Conservation (phyloP, 2,797 vertebrate genomes). For the Lutjanus campechanus region DNA sequence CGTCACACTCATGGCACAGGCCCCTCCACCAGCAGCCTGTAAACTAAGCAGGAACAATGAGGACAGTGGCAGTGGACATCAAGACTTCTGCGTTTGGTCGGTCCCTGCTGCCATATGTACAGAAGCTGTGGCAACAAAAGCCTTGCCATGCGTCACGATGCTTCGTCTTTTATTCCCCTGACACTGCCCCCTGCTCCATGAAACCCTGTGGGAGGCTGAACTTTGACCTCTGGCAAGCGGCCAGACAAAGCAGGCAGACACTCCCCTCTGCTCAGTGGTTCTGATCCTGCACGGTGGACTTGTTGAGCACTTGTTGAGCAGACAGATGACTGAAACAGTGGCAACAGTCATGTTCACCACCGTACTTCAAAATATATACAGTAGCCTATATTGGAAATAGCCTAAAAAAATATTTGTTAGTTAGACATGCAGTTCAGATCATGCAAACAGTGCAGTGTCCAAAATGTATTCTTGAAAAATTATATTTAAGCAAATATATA, state of each 20-base stretch:
- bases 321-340: background rate
- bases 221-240: conserved; percentile 69
- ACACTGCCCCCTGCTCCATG: conserved; percentile 50
- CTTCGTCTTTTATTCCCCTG: conserved; percentile 74
- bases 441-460: background rate
- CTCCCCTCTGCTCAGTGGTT: conserved; percentile 12
- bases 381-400: too few relatives aligned
- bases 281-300: conserved; percentile 27
- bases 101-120: conserved; percentile 74
- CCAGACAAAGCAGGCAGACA: conserved; percentile 67
- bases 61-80: conserved; percentile 34
- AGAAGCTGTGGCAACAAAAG: conserved; percentile 76
- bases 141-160: conserved; percentile 77
- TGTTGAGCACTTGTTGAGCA: conserved; percentile 40
- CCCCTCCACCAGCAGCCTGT: conserved; percentile 40
- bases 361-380: background rate
- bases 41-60: conserved; percentile 67
- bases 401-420: too few relatives aligned
- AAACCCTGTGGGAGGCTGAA: conserved; percentile 60
- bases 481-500: background rate
- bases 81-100: conserved; percentile 34
- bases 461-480: background rate
- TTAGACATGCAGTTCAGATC: background rate
- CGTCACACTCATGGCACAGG: conserved; percentile 47
- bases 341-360: background rate